Evolutionary conservation across 2,113 vertebrate genomes (phyloP).

Genomic region (Chamaea fasciata): DNA sequence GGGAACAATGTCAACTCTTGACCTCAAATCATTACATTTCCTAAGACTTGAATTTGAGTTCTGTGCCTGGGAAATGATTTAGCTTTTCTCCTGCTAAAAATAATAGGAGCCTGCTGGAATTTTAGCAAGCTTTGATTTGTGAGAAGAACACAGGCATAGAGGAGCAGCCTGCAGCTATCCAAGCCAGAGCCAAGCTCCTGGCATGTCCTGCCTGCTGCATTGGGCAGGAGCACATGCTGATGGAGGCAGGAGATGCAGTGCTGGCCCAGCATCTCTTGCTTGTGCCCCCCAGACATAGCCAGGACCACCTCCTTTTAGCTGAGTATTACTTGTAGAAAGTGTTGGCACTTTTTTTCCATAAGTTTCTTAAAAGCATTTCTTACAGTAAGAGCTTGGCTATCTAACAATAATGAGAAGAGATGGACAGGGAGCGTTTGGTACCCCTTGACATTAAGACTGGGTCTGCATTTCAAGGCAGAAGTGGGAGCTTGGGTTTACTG

Average conservation of each 20-base stretch:
- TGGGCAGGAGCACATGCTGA: background rate
- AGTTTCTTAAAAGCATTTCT: background rate
- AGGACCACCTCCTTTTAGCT: background rate
- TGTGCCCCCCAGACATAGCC: rapidly evolving
- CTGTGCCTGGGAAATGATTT: background rate
- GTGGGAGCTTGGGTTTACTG: background rate
- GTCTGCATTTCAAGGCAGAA: background rate
- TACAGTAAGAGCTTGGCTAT: background rate
- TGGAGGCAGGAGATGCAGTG: background rate
- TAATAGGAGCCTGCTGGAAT: background rate
- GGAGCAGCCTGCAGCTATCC: background rate
- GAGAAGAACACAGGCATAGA: background rate
- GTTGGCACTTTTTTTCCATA: rapidly evolving
- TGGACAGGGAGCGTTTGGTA: background rate
- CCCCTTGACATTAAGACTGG: background rate
- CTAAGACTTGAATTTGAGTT: background rate
- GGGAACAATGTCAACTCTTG: background rate
- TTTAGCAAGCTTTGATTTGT: background rate
- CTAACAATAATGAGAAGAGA: background rate
- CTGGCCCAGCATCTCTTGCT: background rate
- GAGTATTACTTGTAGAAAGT: background rate
- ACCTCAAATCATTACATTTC: background rate
- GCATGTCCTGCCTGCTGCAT: rapidly evolving
- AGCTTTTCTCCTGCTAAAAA: background rate
- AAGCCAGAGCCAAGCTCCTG: background rate